Evolutionary conservation across 2,113 vertebrate genomes (phyloP).

Genomic region (Patagioenas fasciata): DNA sequence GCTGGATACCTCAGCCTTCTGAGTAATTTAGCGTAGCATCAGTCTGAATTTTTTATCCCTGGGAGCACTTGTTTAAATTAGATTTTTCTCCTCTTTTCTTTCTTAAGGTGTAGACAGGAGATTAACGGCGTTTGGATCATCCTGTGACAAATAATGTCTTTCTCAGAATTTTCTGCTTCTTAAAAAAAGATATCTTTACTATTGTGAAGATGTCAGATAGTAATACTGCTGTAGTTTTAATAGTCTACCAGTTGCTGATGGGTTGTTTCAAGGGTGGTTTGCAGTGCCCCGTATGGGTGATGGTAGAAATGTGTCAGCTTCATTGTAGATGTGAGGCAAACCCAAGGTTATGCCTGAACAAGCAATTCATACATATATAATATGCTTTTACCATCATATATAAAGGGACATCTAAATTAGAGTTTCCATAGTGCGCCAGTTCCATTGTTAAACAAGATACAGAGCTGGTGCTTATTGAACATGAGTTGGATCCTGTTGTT

Average conservation of each 20-base stretch:
- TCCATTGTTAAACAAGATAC: background rate
- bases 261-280: background rate
- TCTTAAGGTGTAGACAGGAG: conserved; percentile 24
- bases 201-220: background rate
- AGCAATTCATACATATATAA: background rate
- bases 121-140: conserved; percentile 35
- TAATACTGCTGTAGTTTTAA: background rate
- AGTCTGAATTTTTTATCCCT: background rate
- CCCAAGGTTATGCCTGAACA: background rate
- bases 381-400: background rate
- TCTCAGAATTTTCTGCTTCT: background rate
- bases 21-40: background rate
- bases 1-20: background rate
- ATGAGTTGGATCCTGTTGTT: accelerated
- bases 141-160: conserved; percentile 5
- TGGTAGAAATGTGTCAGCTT: background rate
- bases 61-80: conserved; percentile 18
- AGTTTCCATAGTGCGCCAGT: background rate
- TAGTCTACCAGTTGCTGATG: background rate
- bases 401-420: background rate
- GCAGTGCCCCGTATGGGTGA: background rate
- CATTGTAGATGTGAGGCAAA: background rate
- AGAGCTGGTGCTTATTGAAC: background rate
- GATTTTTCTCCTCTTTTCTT: background rate
- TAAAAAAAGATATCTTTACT: background rate